Evolutionary conservation across 2,888 invertebrate genomes (phyloP).

Genomic region (Orthosia cruda): DNA sequence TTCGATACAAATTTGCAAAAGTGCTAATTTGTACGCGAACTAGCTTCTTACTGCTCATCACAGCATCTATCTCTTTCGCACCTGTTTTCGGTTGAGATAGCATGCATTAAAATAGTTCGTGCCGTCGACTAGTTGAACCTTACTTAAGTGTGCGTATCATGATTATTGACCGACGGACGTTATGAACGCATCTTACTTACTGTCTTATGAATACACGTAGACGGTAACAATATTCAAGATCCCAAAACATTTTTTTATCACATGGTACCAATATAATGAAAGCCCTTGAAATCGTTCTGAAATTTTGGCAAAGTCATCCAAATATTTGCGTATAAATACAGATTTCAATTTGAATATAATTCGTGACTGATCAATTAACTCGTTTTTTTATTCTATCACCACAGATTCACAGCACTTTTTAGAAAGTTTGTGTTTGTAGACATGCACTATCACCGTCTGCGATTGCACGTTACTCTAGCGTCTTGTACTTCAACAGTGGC

Average conservation of each 20-base stretch:
- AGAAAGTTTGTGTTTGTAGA: slow-evolving; percentile 62
- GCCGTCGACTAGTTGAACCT: too few relatives aligned
- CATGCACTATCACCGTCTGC: slow-evolving; percentile 39
- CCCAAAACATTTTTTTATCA: slow-evolving; percentile 49
- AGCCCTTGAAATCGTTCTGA: slow-evolving; percentile 34
- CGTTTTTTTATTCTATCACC: slow-evolving; percentile 65
- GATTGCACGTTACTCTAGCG: slow-evolving; percentile 80
- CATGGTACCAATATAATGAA: slow-evolving; percentile 33
- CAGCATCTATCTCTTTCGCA: too few relatives aligned
- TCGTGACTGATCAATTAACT: slow-evolving; percentile 38
- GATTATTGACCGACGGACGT: slow-evolving; percentile 51
- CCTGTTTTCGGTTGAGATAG: too few relatives aligned
- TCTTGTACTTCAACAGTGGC: slow-evolving; percentile 89
- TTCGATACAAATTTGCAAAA: too few relatives aligned
- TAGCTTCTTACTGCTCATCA: too few relatives aligned
- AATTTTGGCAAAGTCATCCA: slow-evolving; percentile 34
- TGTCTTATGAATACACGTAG: slow-evolving; percentile 15
- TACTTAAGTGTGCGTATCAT: slow-evolving; percentile 68
- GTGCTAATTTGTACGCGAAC: too few relatives aligned
- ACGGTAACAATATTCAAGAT: slow-evolving; percentile 40
- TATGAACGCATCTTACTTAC: slow-evolving; percentile 49
- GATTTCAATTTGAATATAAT: slow-evolving; percentile 41
- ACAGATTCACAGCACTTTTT: slow-evolving; percentile 83
- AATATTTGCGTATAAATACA: slow-evolving; percentile 44
- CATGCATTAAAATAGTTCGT: too few relatives aligned